A percentile compares a stretch with the other conserved stretches of the same genome.
Conservation (phyloP, 2,888 invertebrate genomes). For the Perizoma flavofasciatum region DNA sequence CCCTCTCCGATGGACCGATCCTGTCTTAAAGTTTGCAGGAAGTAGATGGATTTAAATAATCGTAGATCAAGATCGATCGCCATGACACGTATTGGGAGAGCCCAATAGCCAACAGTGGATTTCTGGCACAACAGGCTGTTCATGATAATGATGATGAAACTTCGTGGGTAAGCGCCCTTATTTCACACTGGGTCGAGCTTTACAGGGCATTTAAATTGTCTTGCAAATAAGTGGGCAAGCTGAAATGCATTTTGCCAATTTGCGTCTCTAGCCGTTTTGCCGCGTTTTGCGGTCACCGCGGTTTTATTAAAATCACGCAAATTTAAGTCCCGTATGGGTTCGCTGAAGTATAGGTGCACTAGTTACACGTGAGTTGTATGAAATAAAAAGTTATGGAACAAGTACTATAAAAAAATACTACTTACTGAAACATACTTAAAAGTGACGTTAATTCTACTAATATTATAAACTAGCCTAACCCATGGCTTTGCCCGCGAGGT, state of each 20-base stretch:
- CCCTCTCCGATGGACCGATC: too few relatives aligned
- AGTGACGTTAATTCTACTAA: too few relatives aligned
- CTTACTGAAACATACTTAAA: too few relatives aligned
- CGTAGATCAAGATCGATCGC: too few relatives aligned
- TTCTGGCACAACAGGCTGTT: too few relatives aligned
- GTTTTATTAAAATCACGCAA: constrained; percentile 41
- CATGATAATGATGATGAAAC: neutral
- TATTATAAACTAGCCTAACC: too few relatives aligned
- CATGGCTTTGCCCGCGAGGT: too few relatives aligned
- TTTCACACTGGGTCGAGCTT: constrained; percentile 20
- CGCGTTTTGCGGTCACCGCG: constrained; percentile 37
- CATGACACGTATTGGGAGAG: too few relatives aligned
- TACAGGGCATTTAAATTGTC: constrained; percentile 36
- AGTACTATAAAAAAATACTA: neutral
- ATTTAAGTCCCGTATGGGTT: constrained; percentile 16
- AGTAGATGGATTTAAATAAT: too few relatives aligned
- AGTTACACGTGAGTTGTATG: neutral
- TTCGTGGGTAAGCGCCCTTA: constrained; percentile 8
- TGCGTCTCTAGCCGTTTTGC: constrained; percentile 29
- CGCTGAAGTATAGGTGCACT: constrained; percentile 10
- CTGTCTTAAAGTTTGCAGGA: too few relatives aligned
- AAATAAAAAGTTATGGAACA: too few relatives aligned
- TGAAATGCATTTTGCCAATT: constrained; percentile 42
- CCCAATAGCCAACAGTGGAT: too few relatives aligned
- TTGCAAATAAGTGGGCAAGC: constrained; percentile 42